Conservation (phyloP, 2,113 vertebrate species). For the Dendrocopos noguchii region DNA sequence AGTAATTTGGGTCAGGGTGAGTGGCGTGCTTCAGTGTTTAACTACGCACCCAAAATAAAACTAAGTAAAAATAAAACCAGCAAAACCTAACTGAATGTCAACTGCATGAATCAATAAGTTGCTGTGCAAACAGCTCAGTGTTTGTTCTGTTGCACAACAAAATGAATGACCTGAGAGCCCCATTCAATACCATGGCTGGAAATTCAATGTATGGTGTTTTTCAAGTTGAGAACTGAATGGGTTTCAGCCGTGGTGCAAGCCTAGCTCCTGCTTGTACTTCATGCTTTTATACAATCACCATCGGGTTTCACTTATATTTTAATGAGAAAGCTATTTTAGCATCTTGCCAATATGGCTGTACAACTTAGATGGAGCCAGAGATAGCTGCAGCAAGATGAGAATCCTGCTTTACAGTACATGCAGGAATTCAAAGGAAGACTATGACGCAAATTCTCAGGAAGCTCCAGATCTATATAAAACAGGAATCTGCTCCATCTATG, state of each 20-base stretch:
- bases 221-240: background rate
- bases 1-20: background rate
- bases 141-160: background rate
- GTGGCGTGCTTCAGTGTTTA: background rate
- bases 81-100: background rate
- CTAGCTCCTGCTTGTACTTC: conserved; percentile 33
- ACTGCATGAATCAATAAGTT: background rate
- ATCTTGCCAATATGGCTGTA: background rate
- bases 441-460: background rate
- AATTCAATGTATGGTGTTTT: background rate
- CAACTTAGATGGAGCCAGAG: background rate
- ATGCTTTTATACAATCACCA: background rate
- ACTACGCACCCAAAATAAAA: background rate
- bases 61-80: background rate
- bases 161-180: background rate
- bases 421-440: background rate
- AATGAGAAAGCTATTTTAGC: conserved; percentile 50
- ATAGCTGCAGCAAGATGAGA: background rate
- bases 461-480: background rate
- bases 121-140: background rate
- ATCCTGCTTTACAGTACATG: background rate
- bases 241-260: background rate
- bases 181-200: background rate
- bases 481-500: background rate
- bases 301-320: conserved; percentile 35